phyloP scores from a whole-genome alignment of 2,113 vertebrate genomes.

The Passer montanus region DNA sequence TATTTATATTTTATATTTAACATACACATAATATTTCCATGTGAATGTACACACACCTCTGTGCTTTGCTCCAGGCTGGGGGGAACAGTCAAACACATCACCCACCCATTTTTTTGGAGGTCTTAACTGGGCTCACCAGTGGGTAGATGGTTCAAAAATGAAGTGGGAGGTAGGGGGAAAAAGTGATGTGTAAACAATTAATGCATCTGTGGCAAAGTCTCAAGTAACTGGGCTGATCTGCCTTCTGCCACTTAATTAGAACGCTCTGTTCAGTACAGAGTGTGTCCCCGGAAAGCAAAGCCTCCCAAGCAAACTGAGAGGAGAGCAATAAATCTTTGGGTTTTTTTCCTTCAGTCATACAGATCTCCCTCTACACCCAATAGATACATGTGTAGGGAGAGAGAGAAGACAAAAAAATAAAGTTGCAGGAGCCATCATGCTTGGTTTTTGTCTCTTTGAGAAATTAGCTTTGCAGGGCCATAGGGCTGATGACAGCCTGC shows the following conservation, averaged over 20 bases:
- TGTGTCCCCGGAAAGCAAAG: neutral
- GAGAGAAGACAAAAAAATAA: neutral
- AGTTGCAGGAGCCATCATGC: neutral
- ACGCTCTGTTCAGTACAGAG: neutral
- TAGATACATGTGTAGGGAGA: neutral
- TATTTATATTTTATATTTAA: neutral
- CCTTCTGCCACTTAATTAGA: constrained; percentile 22
- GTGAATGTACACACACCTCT: fast-evolving
- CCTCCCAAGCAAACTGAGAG: neutral
- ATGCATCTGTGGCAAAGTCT: constrained; percentile 1
- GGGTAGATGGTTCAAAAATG: neutral
- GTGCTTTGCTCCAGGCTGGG: neutral
- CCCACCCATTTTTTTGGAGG: neutral
- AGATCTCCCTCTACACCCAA: neutral
- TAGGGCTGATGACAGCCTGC: neutral
- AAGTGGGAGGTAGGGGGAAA: fast-evolving
- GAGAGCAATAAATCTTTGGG: neutral
- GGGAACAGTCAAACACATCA: neutral
- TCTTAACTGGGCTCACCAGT: fast-evolving
- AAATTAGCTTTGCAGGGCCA: neutral
- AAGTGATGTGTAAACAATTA: neutral
- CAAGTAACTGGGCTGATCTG: neutral
- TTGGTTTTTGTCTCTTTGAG: neutral
- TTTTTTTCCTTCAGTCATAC: neutral
- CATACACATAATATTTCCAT: neutral